phyloP scores from a whole-genome alignment of 2,797 vertebrate genomes.

The Mus spretus region DNA sequence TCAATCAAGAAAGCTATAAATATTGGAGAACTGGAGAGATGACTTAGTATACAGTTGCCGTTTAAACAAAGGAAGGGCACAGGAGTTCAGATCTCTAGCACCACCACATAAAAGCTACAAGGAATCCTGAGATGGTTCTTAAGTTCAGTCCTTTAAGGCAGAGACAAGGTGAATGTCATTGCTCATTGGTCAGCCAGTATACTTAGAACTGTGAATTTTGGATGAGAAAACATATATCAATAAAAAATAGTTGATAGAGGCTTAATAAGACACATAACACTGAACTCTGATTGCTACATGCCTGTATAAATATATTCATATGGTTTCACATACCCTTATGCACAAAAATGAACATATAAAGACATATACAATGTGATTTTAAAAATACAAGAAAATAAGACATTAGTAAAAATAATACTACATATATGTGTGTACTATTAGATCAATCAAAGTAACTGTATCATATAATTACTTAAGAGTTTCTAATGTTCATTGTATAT shows the following conservation, averaged over 20 bases:
- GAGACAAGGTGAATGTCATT: not conserved
- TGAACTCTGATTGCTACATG: no score
- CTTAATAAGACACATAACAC: not conserved
- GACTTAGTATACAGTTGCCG: not conserved
- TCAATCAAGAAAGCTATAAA: not conserved
- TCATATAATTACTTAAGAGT: not conserved
- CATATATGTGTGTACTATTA: not conserved
- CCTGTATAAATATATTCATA: not conserved
- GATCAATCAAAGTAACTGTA: not conserved
- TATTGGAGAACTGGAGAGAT: not conserved
- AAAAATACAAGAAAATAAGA: not conserved
- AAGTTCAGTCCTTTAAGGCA: not conserved
- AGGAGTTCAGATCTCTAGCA: not conserved
- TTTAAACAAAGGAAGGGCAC: not conserved
- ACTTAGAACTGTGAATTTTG: not conserved
- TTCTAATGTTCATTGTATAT: constrained; percentile 5
- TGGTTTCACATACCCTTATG: not conserved
- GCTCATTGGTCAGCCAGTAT: not conserved
- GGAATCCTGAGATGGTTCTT: not conserved
- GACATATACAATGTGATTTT: not conserved
- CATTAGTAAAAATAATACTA: not conserved
- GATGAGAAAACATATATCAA: not conserved
- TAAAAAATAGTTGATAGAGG: not conserved
- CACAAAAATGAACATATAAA: not conserved
- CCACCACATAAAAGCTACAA: no score